phyloP scores from a whole-genome alignment of 2,113 vertebrate species.

The Epinephelus lanceolatus region DNA sequence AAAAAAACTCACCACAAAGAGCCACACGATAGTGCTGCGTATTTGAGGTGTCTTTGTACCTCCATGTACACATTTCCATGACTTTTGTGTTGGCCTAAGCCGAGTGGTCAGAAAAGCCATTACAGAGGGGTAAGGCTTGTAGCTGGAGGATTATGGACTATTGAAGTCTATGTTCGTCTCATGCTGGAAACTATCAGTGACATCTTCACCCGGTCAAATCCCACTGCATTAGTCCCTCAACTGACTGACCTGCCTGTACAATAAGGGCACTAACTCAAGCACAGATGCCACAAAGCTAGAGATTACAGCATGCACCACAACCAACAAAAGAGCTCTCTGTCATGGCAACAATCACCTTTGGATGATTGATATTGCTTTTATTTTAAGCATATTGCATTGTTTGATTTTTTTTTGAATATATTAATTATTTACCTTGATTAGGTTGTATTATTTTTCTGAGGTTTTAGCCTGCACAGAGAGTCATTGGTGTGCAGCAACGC shows the following conservation, averaged over 20 bases:
- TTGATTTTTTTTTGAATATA: not conserved
- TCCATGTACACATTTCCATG: conserved; percentile 76
- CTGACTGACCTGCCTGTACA: conserved; percentile 65
- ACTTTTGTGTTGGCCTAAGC: conserved; percentile 79
- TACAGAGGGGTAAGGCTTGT: conserved; percentile 79
- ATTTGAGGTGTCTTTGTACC: conserved; percentile 52
- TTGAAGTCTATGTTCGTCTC: conserved; percentile 76
- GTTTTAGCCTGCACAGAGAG: not conserved
- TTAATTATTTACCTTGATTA: not conserved
- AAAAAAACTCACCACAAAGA: conserved; percentile 24
- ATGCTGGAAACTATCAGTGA: conserved; percentile 80
- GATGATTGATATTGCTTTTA: not conserved
- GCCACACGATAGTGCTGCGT: not conserved
- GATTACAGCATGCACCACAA: conserved; percentile 27
- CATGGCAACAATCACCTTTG: not conserved
- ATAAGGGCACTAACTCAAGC: conserved; percentile 49
- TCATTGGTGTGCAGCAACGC: not conserved
- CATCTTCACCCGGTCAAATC: conserved; percentile 83
- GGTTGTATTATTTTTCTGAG: not conserved
- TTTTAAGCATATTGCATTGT: not conserved
- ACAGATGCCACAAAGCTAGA: conserved; percentile 18
- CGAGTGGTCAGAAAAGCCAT: conserved; percentile 80
- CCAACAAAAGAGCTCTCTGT: conserved; percentile 3
- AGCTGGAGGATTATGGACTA: conserved; percentile 78
- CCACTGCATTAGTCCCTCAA: conserved; percentile 71